Base-by-base conservation (phyloP, 2,113 vertebrate genomes). In the Pogonocichla stellata region DNA sequence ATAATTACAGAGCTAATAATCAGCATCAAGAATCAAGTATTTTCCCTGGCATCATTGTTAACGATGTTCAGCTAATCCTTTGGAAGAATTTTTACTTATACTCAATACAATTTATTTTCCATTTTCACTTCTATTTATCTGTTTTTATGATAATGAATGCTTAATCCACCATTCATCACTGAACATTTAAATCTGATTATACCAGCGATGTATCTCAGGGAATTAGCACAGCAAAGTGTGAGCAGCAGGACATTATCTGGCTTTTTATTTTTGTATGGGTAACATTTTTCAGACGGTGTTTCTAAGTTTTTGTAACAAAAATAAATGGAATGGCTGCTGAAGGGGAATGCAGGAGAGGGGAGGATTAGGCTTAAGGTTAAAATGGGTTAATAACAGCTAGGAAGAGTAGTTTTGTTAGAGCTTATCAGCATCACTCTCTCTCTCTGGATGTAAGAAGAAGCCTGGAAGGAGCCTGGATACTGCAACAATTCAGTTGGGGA, bases 161-260 rank as follows among this genome's bases (percentile, higher is more conserved):
- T 42, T 90, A 77, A 87, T 95, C 77, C 54, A 54, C 38, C 33
- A 57, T 86, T 96, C 26, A 17, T 62, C 24, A 51, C 71, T 78
- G 48, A 93, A 70, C 14, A 43, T 71, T 77, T 90, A 56, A 94
- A 94, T 93, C 93, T 94, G 93, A 94, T 96, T 96, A 84, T 75
- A 69, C 9, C 34, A 74, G 47, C 2, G 2, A 48, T 34, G 14
- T 29, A 61, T 28, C 61, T 86, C 82, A 57, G 70, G 53, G 82
- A 88, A 96, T 91, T 80, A 89, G 14, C 18, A 50, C n/a, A 66
- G 43, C 7, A 4, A 86, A 86, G 31, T 58, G 79, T 88, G 82
- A 92, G n/a, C 77, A 62, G 70, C 26, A 80, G 80, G 91, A 73
- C 33, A 10, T 16, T 60, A 34, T 58, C 67, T 81, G 53, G 19